Evolutionary conservation across 1,140 invertebrate species (phyloP).

Genomic region (Radopholus similis): DNA sequence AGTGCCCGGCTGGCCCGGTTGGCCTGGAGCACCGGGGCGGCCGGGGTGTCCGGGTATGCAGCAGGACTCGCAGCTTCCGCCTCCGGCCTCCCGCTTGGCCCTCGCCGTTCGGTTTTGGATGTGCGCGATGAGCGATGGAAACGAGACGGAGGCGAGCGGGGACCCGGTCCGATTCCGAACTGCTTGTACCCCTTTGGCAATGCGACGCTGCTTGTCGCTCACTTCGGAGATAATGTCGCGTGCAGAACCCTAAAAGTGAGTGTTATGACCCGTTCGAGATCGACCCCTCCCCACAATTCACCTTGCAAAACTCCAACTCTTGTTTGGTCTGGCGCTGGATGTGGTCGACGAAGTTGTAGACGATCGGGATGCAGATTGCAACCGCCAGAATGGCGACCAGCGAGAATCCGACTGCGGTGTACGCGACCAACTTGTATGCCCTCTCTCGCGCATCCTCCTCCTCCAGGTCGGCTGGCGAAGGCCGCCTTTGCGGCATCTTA

Average conservation of each 20-base stretch:
- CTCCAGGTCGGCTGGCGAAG: too few species aligned
- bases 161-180: not conserved
- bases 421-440: slow-evolving; percentile 58
- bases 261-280: too few species aligned
- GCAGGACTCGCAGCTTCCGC: slow-evolving; percentile 29
- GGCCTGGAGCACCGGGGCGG: slow-evolving; percentile 12
- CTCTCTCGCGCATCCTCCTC: slow-evolving; percentile 36
- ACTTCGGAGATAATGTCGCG: slow-evolving; percentile 48
- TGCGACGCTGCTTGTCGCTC: slow-evolving; percentile 14
- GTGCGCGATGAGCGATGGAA: slow-evolving; percentile 3
- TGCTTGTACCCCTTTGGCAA: not conserved
- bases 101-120: slow-evolving; percentile 8
- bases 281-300: too few species aligned
- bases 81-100: not conserved
- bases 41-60: slow-evolving; percentile 52
- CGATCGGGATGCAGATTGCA: slow-evolving; percentile 53
- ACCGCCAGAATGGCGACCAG: slow-evolving; percentile 52
- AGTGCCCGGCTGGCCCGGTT: not conserved
- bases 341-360: slow-evolving; percentile 60
- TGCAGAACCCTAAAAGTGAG: slow-evolving; percentile 37
- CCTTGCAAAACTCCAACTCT: slow-evolving; percentile 59
- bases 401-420: slow-evolving; percentile 56
- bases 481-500: too few species aligned
- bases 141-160: not conserved
- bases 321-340: slow-evolving; percentile 58